A percentile compares a stretch with the other conserved stretches of the same genome.
phyloP scores from a whole-genome alignment of 2,113 vertebrate species.

The Brachyhypopomus gauderio region DNA sequence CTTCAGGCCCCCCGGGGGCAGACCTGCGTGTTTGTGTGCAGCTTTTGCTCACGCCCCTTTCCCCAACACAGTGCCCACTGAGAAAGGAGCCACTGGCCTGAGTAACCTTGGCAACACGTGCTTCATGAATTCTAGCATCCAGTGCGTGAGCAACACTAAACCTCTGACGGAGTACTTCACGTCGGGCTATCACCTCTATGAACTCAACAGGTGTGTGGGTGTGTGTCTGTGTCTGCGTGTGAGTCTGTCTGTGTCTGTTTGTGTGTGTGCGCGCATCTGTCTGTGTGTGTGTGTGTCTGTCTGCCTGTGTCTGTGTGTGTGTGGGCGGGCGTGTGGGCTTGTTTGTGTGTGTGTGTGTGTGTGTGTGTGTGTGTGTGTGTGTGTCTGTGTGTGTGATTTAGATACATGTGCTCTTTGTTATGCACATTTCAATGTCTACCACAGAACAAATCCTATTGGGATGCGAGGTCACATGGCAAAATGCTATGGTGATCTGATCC shows the following conservation, averaged over 20 bases:
- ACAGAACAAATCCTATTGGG: slow-evolving; percentile 86
- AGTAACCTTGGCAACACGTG: slow-evolving; percentile 88
- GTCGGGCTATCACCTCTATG: slow-evolving; percentile 86
- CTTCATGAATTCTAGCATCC: slow-evolving; percentile 88
- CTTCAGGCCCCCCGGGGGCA: too few species aligned
- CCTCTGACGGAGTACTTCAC: slow-evolving; percentile 87
- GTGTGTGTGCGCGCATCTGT: background rate
- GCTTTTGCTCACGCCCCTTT: background rate
- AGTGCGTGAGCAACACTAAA: slow-evolving; percentile 68
- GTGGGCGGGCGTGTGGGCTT: too few species aligned
- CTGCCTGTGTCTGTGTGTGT: background rate
- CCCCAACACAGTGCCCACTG: slow-evolving; percentile 76
- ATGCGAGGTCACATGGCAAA: slow-evolving; percentile 93
- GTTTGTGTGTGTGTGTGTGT: slow-evolving; percentile 63
- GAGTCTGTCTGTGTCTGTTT: background rate
- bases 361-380: background rate
- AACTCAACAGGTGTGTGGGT: slow-evolving; percentile 82
- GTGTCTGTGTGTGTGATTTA: background rate
- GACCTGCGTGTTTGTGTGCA: background rate
- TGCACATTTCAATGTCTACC: slow-evolving; percentile 34
- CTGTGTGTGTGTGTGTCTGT: slow-evolving; percentile 67
- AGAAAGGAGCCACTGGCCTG: slow-evolving; percentile 86
- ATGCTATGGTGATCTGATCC: slow-evolving; percentile 88
- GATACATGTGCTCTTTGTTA: background rate
- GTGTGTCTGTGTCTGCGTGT: slow-evolving; percentile 60